Percentiles rank a stretch among this genome's conserved stretches.
Evolutionary conservation across 2,113 vertebrate species (phyloP).

Genomic region (Struthio camelus): DNA sequence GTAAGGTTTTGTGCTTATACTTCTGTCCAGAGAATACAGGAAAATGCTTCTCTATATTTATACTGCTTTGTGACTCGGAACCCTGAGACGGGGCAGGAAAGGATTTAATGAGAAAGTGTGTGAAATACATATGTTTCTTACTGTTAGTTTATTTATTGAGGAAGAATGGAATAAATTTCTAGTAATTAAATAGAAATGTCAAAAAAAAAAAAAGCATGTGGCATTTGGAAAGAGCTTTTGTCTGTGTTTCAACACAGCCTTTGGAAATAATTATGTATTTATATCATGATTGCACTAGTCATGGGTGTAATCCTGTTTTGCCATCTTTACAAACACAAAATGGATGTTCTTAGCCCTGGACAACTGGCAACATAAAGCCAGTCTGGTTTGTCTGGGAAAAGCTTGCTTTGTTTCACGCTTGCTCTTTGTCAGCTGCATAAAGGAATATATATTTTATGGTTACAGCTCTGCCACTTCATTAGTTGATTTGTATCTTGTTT

Average conservation of each 20-base stretch:
- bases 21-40: not conserved
- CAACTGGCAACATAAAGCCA: not conserved
- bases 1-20: not conserved
- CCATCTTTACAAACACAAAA: not conserved
- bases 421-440: not conserved
- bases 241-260: not conserved
- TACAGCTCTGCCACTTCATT: too few species aligned
- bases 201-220: not conserved
- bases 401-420: not conserved
- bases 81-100: not conserved
- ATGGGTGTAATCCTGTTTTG: not conserved
- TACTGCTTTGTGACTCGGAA: not conserved
- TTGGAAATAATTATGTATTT: not conserved
- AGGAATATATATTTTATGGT: not conserved
- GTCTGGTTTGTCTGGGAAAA: too few species aligned
- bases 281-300: not conserved
- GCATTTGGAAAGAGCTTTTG: not conserved
- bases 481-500: not conserved
- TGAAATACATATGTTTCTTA: not conserved
- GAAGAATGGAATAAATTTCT: not conserved
- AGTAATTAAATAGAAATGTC: not conserved
- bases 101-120: not conserved
- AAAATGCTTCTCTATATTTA: not conserved
- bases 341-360: not conserved
- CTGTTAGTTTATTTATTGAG: not conserved